phyloP scores from a whole-genome alignment of 2,888 invertebrate species.

The Polylopha cassiicola region DNA sequence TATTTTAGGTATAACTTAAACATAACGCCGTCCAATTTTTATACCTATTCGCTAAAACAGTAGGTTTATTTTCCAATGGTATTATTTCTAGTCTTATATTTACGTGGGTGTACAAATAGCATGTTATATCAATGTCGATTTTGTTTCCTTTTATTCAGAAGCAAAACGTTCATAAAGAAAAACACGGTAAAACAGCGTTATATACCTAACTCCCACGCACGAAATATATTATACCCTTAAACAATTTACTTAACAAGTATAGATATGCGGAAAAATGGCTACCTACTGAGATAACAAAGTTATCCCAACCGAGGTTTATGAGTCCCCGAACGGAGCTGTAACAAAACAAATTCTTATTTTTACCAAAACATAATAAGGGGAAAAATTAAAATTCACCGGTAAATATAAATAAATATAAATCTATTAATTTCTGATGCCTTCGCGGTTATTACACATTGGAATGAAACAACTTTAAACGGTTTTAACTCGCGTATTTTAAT shows the following conservation, averaged over 20 bases:
- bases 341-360: slow-evolving; percentile 14
- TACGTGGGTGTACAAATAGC: slow-evolving; percentile 11
- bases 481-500: too few species aligned
- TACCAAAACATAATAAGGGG: slow-evolving; percentile 15
- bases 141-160: slow-evolving; percentile 11
- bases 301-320: slow-evolving; percentile 5
- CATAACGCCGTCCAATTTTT: slow-evolving; percentile 10
- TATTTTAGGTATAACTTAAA: too few species aligned
- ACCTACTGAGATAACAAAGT: too few species aligned
- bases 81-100: slow-evolving; percentile 8
- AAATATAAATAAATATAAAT: too few species aligned
- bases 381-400: slow-evolving; percentile 18
- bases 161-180: slow-evolving; percentile 12
- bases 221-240: too few species aligned
- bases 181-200: slow-evolving; percentile 12
- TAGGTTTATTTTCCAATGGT: too few species aligned
- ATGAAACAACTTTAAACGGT: too few species aligned
- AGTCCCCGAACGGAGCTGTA: slow-evolving; percentile 1
- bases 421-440: too few species aligned
- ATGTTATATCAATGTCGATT: slow-evolving; percentile 7
- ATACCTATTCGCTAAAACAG: slow-evolving; percentile 7
- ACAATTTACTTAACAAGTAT: too few species aligned
- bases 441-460: too few species aligned
- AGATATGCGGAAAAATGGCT: too few species aligned
- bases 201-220: slow-evolving; percentile 5